A percentile compares a stretch with the other conserved stretches of the same genome.
Evolutionary conservation across 2,113 vertebrate genomes (phyloP).

Genomic region (Martes martes): DNA sequence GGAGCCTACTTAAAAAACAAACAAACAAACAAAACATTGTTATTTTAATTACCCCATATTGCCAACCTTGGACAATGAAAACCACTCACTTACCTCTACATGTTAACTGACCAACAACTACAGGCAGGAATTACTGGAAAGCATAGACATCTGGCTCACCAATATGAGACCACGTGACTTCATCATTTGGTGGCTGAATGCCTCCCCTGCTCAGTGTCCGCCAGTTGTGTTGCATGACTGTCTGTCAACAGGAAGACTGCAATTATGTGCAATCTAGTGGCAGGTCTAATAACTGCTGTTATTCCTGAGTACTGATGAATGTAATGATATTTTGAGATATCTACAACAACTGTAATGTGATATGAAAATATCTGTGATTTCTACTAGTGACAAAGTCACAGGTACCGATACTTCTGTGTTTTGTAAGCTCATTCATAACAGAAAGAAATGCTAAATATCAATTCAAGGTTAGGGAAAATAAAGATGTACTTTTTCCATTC

Average conservation of each 20-base stretch:
- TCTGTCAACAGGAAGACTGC: conserved; percentile 50
- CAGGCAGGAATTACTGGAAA: not conserved
- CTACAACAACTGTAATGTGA: conserved; percentile 41
- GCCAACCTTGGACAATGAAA: not conserved
- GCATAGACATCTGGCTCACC: not conserved
- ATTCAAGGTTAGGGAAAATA: not conserved
- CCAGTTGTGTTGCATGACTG: not conserved
- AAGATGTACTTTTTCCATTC: not conserved
- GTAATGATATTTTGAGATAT: conserved; percentile 63
- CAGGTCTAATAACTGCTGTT: conserved; percentile 45
- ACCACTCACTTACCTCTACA: not conserved
- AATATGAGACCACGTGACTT: not conserved
- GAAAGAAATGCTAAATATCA: not conserved
- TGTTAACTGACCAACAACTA: not conserved
- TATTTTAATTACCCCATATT: not conserved
- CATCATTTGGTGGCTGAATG: not conserved
- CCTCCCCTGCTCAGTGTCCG: not conserved
- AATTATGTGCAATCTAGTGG: conserved; percentile 42
- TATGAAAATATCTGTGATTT: conserved; percentile 61
- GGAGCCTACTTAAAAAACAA: not conserved
- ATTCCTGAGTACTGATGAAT: conserved; percentile 54
- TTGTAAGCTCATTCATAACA: not conserved
- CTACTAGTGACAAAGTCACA: not conserved
- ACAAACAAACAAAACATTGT: not conserved
- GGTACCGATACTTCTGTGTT: not conserved